phyloP scores from a whole-genome alignment of 2,888 invertebrate species.

The Eutolmus rufibarbis region DNA sequence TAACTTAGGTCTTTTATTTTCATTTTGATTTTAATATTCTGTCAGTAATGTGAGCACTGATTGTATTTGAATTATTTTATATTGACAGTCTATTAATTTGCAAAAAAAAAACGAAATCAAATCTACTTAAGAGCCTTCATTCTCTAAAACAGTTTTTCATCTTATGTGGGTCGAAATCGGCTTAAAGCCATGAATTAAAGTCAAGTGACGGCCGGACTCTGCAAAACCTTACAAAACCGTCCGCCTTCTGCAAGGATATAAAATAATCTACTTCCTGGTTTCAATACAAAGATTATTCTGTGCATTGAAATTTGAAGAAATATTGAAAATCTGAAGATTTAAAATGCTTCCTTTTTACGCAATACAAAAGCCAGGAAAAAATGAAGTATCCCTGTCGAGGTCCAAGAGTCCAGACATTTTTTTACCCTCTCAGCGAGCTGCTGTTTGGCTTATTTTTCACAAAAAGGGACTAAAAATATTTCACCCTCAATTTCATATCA shows the following conservation, averaged over 20 bases:
- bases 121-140: not conserved
- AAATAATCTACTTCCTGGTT: not conserved
- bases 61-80: no score
- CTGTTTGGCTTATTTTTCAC: slow-evolving; percentile 6
- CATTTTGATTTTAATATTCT: no score
- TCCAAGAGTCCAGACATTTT: not conserved
- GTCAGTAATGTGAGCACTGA: no score
- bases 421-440: not conserved
- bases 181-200: not conserved
- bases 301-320: not conserved
- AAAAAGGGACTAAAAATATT: slow-evolving; percentile 37
- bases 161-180: not conserved
- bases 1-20: no score
- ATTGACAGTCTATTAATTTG: no score
- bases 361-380: not conserved
- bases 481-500: slow-evolving; percentile 47
- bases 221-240: not conserved
- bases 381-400: not conserved
- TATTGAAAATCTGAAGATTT: not conserved
- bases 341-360: not conserved
- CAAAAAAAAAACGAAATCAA: no score
- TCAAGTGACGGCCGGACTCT: not conserved
- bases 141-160: not conserved
- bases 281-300: not conserved
- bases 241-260: not conserved